Evolutionary conservation across 2,888 invertebrate species (phyloP), one percentile per base, ranked within the genome.

Genomic region (Selenia dentaria): DNA sequence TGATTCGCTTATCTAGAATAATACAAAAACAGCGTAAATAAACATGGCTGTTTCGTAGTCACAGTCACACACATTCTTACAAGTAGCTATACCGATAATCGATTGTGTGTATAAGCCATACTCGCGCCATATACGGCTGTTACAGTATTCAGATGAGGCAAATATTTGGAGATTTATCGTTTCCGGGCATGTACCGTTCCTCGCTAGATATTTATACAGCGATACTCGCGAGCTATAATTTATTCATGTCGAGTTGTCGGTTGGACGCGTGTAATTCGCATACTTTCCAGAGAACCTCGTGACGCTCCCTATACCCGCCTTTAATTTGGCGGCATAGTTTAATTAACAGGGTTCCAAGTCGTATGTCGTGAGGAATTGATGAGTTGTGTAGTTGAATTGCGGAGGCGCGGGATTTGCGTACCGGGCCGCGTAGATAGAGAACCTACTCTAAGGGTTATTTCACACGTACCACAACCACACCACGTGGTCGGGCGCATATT

Each of bases 281-380:
- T 67, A 70, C 64, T 70, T 70, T 64, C 50, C 49, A 41, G 46
- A 38, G 41, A 59, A 55, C 57, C 51, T 54, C 58, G 47, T 29
- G 50, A 31, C 38, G 36, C n/a, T 50, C 49, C 61, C 57, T 53
- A 64, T 65, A 66, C 66, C 61, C 67, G 56, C 63, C 63, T 74
- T 79, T 79, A 83, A 83, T 84, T 84, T 70, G 68, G 75, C 60
- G 73, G 77, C 75, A 83, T 82, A 83, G 82, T 88, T 88, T 87
- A 86, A 86, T 86, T 87, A 86, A 81, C 81, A 74, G 74, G 71
- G 80, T 80, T 82, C 79, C 78, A 68, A 83, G 78, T 74, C 68
- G 73, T 75, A 68, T 79, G 83, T 81, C 78, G 76, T 80, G 62
- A 73, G 75, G 74, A 79, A 87, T 87, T 85, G 83, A 87, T 88